phyloP scores from a whole-genome alignment of 92 coral and sea anemone species.

The Epizoanthus fatuus region DNA sequence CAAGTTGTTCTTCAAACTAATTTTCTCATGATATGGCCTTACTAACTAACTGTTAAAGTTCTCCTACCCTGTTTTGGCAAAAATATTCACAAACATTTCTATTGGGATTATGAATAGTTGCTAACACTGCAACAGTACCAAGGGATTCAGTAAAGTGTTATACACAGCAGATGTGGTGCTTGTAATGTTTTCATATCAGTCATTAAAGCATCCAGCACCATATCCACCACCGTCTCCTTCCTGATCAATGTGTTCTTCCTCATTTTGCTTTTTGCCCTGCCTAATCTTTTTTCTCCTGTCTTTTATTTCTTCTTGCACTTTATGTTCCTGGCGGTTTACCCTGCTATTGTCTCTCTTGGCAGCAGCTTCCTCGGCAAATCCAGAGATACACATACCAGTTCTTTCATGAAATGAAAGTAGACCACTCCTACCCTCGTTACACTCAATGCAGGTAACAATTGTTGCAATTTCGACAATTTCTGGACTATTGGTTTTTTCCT shows the following conservation, averaged over 20 bases:
- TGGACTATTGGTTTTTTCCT: background rate
- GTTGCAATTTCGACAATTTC: too few relatives aligned
- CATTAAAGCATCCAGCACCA: background rate
- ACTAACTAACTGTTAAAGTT: background rate
- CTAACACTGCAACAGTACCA: background rate
- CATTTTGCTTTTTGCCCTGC: background rate
- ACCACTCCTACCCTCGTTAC: slow-evolving; percentile 1
- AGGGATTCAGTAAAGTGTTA: background rate
- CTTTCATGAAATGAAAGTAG: slow-evolving; percentile 1
- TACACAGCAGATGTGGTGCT: background rate
- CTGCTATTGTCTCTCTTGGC: too few relatives aligned
- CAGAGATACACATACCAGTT: background rate
- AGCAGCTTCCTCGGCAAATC: background rate
- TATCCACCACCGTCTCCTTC: background rate
- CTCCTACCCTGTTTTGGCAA: background rate
- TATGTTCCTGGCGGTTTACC: too few relatives aligned
- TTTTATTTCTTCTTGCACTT: too few relatives aligned
- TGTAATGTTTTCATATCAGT: background rate
- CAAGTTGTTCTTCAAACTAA: too few relatives aligned
- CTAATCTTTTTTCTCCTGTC: background rate
- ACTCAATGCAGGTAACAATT: background rate
- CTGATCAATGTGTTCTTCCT: background rate
- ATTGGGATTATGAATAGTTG: background rate
- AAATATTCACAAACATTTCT: background rate
- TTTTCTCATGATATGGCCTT: background rate